These are phyloP conservation scores for Pangasius krempfi DNA, from an alignment of 2,797 vertebrate genomes.

Conservation along the genomic window DNA sequence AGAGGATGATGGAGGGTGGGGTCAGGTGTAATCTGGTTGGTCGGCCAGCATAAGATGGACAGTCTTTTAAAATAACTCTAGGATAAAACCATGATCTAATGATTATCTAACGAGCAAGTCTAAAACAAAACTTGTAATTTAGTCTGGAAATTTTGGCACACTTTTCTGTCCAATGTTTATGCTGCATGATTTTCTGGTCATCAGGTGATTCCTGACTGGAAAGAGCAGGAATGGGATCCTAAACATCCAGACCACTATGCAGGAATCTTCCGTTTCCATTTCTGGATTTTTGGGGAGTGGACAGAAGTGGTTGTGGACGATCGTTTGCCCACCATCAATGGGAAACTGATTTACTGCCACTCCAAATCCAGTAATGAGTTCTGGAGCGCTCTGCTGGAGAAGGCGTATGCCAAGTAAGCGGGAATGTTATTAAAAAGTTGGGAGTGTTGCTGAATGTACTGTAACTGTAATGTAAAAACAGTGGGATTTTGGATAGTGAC, in stretches of 20 bases:
- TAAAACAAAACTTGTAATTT: background rate
- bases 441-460: background rate
- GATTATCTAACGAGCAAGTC: background rate
- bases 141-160: background rate
- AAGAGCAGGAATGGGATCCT: conserved; percentile 89
- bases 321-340: conserved; percentile 83
- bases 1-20: background rate
- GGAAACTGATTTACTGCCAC: conserved; percentile 88
- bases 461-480: background rate
- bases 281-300: conserved; percentile 93
- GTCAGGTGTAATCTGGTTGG: background rate
- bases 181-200: background rate
- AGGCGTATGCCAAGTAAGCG: conserved; percentile 93
- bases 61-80: background rate
- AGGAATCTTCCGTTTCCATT: conserved; percentile 92
- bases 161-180: background rate
- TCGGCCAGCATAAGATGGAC: background rate
- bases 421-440: background rate
- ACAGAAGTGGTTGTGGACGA: conserved; percentile 92
- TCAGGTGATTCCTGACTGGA: conserved; percentile 87
- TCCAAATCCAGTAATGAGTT: conserved; percentile 89
- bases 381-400: conserved; percentile 94
- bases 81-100: background rate
- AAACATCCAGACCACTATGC: conserved; percentile 79
- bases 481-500: background rate